Conservation (phyloP, 2,113 vertebrate species). For the Agapornis roseicollis region DNA sequence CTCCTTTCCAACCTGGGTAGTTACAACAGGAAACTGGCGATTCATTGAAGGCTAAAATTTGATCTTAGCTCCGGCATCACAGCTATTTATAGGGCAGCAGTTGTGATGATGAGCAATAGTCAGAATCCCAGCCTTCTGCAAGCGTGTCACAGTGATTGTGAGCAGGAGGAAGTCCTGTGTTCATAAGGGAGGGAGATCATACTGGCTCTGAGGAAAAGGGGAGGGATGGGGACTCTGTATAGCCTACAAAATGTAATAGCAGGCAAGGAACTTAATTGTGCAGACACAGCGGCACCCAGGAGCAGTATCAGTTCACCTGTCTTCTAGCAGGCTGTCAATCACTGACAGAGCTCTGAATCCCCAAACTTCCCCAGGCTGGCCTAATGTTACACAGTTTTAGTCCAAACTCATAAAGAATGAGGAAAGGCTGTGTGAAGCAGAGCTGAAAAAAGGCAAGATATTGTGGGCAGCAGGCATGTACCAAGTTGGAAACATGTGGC, state of each 20-base stretch:
- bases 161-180: background rate
- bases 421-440: background rate
- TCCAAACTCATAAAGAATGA: background rate
- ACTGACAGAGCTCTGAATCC: background rate
- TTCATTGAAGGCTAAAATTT: background rate
- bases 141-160: background rate
- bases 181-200: background rate
- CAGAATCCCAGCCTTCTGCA: background rate
- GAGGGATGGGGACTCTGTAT: background rate
- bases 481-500: accelerated
- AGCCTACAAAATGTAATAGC: background rate
- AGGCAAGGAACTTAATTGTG: background rate
- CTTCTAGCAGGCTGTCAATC: background rate
- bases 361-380: background rate
- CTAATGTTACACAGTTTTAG: background rate
- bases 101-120: background rate
- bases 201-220: background rate
- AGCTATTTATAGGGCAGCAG: background rate
- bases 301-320: background rate
- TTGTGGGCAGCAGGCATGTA: background rate
- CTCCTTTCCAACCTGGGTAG: background rate
- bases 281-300: background rate
- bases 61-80: background rate
- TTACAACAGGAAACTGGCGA: background rate
- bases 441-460: background rate